Base-by-base conservation (phyloP, 23 tunicate genomes). In the Trididemnum miniatum region DNA sequence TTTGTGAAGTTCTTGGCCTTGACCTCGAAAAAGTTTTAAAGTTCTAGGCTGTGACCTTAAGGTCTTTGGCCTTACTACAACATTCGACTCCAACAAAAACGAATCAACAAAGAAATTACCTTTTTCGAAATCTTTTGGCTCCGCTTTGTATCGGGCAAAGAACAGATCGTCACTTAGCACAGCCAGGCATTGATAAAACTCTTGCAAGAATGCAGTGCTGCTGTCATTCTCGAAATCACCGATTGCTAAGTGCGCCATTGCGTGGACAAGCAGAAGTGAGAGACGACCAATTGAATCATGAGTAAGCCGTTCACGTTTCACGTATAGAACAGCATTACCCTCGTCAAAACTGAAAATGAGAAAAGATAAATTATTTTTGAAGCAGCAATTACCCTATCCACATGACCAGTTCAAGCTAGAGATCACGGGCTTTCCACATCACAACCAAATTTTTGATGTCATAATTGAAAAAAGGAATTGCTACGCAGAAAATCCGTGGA, bases 131-230 rank as follows among this genome's bases (percentile, higher is more conserved):
- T 54, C 66, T 30, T 29, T 72, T 1, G 84, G 80, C 22, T 71
- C 80, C 1, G 59, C 80, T 54, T 54, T 86, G 90, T 78, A 86
- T 12, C 97, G 65, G n/a, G 98, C 92, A 44, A 93, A 93, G 84
- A 93, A 93, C 74, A 93, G 76, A 36, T 93, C 98, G 34, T 93
- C 98, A 62, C 89, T 89, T 35, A 93, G 86, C 20, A 86, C 88
- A 0, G 98, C 93, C 15, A 93, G 87, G 34, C 98, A 91, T 44
- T 88, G 84, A 81, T 88, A 93, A 52, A 93, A 88, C 71, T 93
- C 98, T 26, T 91, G 65, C 50, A 84, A 23, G 80, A 93, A 93
- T 0, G 34, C 38, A 0, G 89, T 36, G 36, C 78, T 49, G 0
- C 63, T 35, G 74, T 93, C 98, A 37, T 81, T 65, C 65, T 75